Evolutionary conservation across 1,140 invertebrate genomes (phyloP), one percentile per base, ranked within the genome.

Genomic region (Hypothenemus hampei): DNA sequence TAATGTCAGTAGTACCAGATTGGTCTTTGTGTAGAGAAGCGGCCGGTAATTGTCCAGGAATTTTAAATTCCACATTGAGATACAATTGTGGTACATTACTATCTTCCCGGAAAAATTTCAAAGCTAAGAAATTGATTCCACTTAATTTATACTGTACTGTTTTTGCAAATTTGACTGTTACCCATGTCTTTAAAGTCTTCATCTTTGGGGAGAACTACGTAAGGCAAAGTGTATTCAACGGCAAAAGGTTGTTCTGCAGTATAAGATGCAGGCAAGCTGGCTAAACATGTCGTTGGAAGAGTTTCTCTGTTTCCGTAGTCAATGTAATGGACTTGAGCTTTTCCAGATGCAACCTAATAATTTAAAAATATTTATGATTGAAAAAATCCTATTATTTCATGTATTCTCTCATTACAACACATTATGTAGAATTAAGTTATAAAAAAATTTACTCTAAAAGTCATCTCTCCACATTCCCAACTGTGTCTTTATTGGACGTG

Each of bases 221-320:
- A 87, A 4, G 93, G 92, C 29, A 98, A 72, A 4, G 74, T 73
- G 69, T 93, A 97, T 69, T 97, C 91, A 13, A 81, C 81, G 0
- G 94, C 96, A 67, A 85, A 93, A 1, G 89, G 79, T 51, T 86
- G 83, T 22, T 93, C 83, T 13, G 74, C 70, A 3, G 78, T 72
- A 62, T 90, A 94, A 24, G 81, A 78, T 59, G 88, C 81, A 0
- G 95, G 93, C 37, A 98, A 73, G 13, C 80, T 72, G 20, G 91
- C 91, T 55, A 87, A 78, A 29, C 82, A 78, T 7, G 78, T 80
- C 7, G 77, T 69, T 35, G 74, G 72, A 2, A 83, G 48, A 4
- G 73, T 73, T 68, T 82, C 64, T 11, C 43, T 78, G 68, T 99
- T 99, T 59, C 97, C 97, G 72, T 97, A 99, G 73, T 99, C 97